phyloP scores from a whole-genome alignment of 2,888 invertebrate genomes.

The Dasypogon diadema region DNA sequence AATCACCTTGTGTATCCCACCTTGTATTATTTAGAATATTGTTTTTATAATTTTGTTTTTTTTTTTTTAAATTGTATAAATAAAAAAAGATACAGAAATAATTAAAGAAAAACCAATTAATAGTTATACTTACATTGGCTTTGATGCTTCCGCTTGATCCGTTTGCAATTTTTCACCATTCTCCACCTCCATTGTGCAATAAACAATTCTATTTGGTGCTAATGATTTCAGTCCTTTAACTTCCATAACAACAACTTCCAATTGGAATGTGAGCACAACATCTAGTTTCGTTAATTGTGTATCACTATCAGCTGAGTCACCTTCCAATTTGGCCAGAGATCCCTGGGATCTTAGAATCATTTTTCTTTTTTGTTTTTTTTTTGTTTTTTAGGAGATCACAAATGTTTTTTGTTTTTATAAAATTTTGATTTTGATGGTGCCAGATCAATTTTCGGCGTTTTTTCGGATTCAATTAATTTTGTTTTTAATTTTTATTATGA shows the following conservation, averaged over 20 bases:
- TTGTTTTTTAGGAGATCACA: background rate
- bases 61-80: conserved; percentile 15
- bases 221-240: conserved; percentile 97
- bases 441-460: too few relatives aligned
- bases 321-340: conserved; percentile 92
- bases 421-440: too few relatives aligned
- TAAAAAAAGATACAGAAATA: conserved; percentile 26
- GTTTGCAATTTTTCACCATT: conserved; percentile 99
- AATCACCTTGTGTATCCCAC: conserved; percentile 99
- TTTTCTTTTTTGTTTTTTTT: conserved; percentile 60
- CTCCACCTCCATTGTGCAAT: conserved; percentile 99
- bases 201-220: conserved; percentile 97
- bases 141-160: conserved; percentile 99
- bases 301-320: conserved; percentile 95
- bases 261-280: conserved; percentile 95
- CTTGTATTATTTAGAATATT: too few relatives aligned
- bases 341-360: conserved; percentile 84
- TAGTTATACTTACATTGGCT: conserved; percentile 83
- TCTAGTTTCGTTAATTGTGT: conserved; percentile 97
- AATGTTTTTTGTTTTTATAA: background rate
- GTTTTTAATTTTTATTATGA: conserved; percentile 6
- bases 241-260: conserved; percentile 99
- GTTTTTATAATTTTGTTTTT: background rate
- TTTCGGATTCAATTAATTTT: background rate
- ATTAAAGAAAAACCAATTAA: too few relatives aligned